Conservation (phyloP, 2,888 invertebrate species). For the Pristionchus fissidentatus region DNA sequence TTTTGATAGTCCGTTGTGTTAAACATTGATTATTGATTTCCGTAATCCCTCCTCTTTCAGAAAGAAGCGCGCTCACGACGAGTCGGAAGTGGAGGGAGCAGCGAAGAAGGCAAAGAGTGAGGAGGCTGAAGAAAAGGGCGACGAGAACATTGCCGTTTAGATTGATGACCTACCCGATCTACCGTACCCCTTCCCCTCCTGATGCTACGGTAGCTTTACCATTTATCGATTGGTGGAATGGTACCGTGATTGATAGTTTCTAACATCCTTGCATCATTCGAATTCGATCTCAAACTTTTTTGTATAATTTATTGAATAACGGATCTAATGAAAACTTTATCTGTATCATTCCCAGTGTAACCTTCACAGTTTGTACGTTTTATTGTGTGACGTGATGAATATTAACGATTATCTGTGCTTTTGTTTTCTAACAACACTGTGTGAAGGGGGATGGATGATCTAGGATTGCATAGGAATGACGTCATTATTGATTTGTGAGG, state of each 20-base stretch:
- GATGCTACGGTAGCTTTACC: conserved; percentile 1
- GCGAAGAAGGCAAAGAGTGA: conserved; percentile 46
- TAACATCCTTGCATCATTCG: conserved; percentile 2
- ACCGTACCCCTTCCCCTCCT: background rate
- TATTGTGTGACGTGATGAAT: background rate
- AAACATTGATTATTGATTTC: no score
- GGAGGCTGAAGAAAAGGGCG: conserved; percentile 28
- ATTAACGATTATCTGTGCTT: background rate
- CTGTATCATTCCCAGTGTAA: conserved; percentile 25
- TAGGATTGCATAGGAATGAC: background rate
- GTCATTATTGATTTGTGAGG: background rate
- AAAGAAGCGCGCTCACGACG: conserved; percentile 46
- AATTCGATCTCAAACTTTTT: conserved; percentile 14
- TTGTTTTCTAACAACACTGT: background rate
- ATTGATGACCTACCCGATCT: conserved; percentile 7
- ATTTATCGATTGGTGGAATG: background rate
- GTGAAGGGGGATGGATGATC: background rate
- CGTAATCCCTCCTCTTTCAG: background rate
- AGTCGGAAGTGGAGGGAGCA: background rate
- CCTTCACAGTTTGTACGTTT: conserved; percentile 3
- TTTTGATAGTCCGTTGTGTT: no score
- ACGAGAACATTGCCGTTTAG: conserved; percentile 43
- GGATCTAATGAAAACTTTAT: conserved; percentile 6
- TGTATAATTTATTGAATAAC: background rate
- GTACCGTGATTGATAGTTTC: conserved; percentile 10